Conservation (phyloP, 2,113 vertebrate species). For the Solea solea region DNA sequence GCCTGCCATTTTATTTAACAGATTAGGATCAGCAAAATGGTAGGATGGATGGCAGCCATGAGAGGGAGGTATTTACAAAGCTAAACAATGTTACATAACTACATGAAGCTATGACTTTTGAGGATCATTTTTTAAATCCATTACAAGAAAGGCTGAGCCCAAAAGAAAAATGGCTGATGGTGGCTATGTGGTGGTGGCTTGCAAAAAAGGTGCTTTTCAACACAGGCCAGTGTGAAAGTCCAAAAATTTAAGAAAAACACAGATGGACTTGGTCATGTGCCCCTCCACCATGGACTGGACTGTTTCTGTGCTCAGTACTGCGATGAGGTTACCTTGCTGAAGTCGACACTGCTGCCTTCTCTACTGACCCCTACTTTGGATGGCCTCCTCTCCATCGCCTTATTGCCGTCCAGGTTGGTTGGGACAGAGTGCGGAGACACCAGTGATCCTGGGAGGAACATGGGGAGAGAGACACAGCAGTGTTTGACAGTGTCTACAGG, state of each 20-base stretch:
- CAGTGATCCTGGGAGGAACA: conserved; percentile 82
- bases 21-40: conserved; percentile 34
- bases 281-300: conserved; percentile 33
- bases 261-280: conserved; percentile 37
- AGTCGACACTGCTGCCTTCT: conserved; percentile 95
- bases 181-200: neutral
- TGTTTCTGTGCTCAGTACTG: conserved; percentile 61
- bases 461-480: neutral
- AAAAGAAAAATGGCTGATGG: conserved; percentile 6
- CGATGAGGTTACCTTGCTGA: conserved; percentile 90
- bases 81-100: conserved; percentile 42
- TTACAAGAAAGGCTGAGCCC: conserved; percentile 8
- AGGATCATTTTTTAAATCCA: conserved; percentile 16
- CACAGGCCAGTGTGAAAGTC: conserved; percentile 29
- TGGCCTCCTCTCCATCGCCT: conserved; percentile 86
- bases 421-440: conserved; percentile 89
- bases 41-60: conserved; percentile 38
- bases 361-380: conserved; percentile 89
- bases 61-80: conserved; percentile 35
- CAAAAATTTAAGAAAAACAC: conserved; percentile 38
- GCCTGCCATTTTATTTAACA: conserved; percentile 47
- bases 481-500: conserved; percentile 30
- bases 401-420: conserved; percentile 87
- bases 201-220: neutral
- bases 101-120: neutral